Evolutionary conservation across 2,888 invertebrate genomes (phyloP), one percentile per base, ranked within the genome.

Genomic region (Dynastes tityus): DNA sequence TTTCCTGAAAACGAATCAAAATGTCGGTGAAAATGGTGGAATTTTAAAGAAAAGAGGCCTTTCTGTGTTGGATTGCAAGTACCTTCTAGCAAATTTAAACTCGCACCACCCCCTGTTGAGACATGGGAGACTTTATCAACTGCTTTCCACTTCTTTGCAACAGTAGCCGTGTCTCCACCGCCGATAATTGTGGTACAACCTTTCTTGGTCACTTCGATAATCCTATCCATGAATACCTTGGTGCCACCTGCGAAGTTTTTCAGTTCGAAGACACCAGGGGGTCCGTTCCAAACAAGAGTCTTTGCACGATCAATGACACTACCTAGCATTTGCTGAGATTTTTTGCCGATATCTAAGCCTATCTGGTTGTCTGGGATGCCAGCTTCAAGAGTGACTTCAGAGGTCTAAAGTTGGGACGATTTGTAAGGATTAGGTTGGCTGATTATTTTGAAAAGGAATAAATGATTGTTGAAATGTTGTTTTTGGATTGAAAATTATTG

Each of bases 211-310:
- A 95, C 97, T 51, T 92, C 93, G 1, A 99, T 98, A 45, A 99
- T 98, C 76, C 94, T 95, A 85, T 99, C 97, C 98, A 99, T 98
- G 55, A 99, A 89, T 22, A 93, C 91, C 86, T 96, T 95, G 40
- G 99, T 98, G 81, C 99, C 99, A 67, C 93, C 93, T 2, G 95
- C 93, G 88, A 99, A 99, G 88, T 96, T 97, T 58, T 95, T 95
- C 87, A 96, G 98, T 89, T 99, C 99, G 88, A 99, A 99, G 11
- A 99, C 99, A 77, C 99, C 99, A 76, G 97, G 95, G 0, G 99
- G 99, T 9, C 99, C 99, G 89, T 99, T 99, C 99, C 99, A 99
- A 1, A 99, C 98, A 86, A 99, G 97, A 2, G 97, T 95, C 90
- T 98, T 99, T 45, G 99, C 96, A 81, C 96, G 92, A 0, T 92